Percentiles rank a stretch among this genome's conserved stretches.
Conservation (phyloP, 2,113 vertebrate species). For the Crotophaga sulcirostris region DNA sequence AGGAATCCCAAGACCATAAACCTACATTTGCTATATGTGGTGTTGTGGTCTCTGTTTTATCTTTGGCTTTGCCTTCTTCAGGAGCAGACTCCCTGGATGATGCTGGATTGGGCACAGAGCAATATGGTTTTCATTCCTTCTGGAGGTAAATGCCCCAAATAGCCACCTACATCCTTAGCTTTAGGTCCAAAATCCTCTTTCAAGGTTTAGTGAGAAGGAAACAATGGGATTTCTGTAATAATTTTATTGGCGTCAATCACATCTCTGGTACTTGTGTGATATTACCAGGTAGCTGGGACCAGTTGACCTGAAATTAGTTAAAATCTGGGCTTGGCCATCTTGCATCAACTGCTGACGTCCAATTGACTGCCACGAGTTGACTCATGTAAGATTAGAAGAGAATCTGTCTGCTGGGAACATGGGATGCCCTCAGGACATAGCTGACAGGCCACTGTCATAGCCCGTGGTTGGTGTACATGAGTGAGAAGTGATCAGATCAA, state of each 20-base stretch:
- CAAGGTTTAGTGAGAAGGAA: neutral
- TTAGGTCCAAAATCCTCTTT: neutral
- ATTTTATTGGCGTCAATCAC: neutral
- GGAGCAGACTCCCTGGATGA: neutral
- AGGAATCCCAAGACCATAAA: neutral
- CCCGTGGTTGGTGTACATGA: neutral
- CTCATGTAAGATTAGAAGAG: neutral
- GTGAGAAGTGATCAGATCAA: neutral
- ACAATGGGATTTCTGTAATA: neutral
- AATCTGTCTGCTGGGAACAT: neutral
- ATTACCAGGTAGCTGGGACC: neutral
- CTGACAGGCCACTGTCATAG: neutral
- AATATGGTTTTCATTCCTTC: neutral
- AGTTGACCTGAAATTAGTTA: neutral
- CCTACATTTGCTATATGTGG: neutral
- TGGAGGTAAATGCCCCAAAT: neutral
- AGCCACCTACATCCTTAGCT: neutral
- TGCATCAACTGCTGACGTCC: slow-evolving; percentile 1
- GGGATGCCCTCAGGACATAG: neutral
- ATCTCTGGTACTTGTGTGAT: slow-evolving; percentile 1
- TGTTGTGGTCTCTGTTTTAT: neutral
- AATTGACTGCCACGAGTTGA: neutral
- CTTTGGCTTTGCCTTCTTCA: neutral
- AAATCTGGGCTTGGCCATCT: slow-evolving; percentile 34
- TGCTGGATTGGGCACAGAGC: neutral